phyloP scores from a whole-genome alignment of 2,797 vertebrate genomes.

The Acestrorhynchus altus region DNA sequence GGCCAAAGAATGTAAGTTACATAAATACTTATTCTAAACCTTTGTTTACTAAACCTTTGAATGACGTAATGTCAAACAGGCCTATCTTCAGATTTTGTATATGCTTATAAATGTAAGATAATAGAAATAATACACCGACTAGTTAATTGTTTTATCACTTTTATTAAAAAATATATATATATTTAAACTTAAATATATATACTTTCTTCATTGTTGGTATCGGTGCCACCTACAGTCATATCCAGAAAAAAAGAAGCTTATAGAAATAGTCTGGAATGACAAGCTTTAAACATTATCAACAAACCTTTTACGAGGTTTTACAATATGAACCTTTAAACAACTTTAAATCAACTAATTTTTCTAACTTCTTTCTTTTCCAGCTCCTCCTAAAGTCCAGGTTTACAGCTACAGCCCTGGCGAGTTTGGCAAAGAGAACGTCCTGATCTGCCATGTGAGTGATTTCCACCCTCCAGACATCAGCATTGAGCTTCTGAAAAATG shows the following conservation, averaged over 20 bases:
- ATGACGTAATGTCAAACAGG: too few species aligned
- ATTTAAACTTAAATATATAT: too few species aligned
- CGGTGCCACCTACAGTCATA: background rate
- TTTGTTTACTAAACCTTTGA: too few species aligned
- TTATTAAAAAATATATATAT: too few species aligned
- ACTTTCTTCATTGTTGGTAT: too few species aligned
- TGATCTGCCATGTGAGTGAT: conserved; percentile 81
- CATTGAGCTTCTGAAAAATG: conserved; percentile 71
- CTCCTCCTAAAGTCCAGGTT: conserved; percentile 72
- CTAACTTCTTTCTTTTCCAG: conserved; percentile 68
- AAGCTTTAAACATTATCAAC: background rate
- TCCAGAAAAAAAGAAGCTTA: background rate
- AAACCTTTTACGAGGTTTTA: background rate
- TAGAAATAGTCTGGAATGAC: background rate
- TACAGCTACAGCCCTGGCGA: conserved; percentile 68
- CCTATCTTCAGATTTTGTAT: background rate
- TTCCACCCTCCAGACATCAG: conserved; percentile 86
- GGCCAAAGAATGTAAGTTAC: conserved; percentile 49
- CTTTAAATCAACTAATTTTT: too few species aligned
- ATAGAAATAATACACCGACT: background rate
- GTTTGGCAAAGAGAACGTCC: conserved; percentile 56
- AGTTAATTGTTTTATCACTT: too few species aligned
- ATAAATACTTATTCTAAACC: conserved; percentile 4
- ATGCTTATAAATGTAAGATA: background rate
- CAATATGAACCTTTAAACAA: background rate